A percentile compares a stretch with the other conserved stretches of the same genome.
Evolutionary conservation across 2,888 invertebrate genomes (phyloP).

Genomic region (Allacma fusca): DNA sequence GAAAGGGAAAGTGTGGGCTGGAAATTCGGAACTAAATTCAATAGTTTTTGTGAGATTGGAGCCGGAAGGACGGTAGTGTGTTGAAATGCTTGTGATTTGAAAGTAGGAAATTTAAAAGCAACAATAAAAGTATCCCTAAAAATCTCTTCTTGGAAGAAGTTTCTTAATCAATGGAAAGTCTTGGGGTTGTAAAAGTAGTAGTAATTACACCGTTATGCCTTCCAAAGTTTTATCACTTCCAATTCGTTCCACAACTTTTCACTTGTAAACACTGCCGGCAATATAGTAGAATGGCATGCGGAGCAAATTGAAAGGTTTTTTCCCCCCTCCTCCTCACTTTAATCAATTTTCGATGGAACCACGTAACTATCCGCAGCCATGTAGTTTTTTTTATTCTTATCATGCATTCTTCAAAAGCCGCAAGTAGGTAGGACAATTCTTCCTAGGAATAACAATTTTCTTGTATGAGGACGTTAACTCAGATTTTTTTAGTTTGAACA

Average conservation of each 20-base stretch:
- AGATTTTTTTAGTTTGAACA: too few species aligned
- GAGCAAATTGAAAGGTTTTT: constrained; percentile 28
- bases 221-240: constrained; percentile 29
- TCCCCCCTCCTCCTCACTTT: neutral
- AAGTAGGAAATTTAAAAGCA: neutral
- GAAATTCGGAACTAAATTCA: too few species aligned
- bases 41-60: too few species aligned
- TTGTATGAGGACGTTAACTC: too few species aligned
- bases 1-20: too few species aligned
- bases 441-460: too few species aligned
- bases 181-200: neutral
- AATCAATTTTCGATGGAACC: neutral
- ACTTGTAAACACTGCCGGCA: neutral
- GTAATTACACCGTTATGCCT: constrained; percentile 2
- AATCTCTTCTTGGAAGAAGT: neutral
- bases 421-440: too few species aligned
- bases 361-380: neutral
- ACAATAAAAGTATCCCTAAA: neutral
- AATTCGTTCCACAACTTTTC: constrained; percentile 29
- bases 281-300: neutral
- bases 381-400: neutral
- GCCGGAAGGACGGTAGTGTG: too few species aligned
- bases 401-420: too few species aligned
- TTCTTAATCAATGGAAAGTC: neutral
- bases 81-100: too few species aligned